These are phyloP conservation scores for Periplaneta americana DNA, from an alignment of 1,140 invertebrate species.

Conservation along the genomic window DNA sequence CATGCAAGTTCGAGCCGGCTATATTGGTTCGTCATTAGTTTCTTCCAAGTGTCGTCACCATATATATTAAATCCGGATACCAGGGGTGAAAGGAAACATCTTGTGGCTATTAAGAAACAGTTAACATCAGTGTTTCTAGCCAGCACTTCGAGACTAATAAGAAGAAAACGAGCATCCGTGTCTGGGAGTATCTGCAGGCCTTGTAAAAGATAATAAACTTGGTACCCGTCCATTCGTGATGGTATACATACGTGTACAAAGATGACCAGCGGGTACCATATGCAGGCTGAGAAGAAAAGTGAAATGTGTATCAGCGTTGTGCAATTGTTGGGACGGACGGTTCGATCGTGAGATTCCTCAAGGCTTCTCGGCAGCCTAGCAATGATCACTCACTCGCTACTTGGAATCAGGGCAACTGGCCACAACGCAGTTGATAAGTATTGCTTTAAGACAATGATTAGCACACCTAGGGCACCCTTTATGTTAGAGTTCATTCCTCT, in stretches of 20 bases:
- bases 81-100: neutral
- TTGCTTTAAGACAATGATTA: too few species aligned
- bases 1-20: neutral
- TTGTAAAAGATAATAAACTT: neutral
- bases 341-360: neutral
- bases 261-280: neutral
- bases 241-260: neutral
- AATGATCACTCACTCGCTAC: neutral
- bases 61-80: neutral
- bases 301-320: neutral
- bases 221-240: too few species aligned
- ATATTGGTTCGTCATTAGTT: too few species aligned
- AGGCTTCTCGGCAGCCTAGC: neutral
- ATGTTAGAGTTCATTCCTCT: too few species aligned
- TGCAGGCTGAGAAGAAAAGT: neutral
- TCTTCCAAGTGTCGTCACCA: neutral
- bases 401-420: neutral
- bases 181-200: neutral
- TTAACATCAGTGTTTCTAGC: neutral
- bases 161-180: neutral
- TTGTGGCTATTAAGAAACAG: neutral
- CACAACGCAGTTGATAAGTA: neutral
- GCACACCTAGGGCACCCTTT: too few species aligned
- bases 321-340: neutral
- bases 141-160: neutral